Conservation (phyloP, 2,113 vertebrate species). For the Epinephelus cyanopodus region DNA sequence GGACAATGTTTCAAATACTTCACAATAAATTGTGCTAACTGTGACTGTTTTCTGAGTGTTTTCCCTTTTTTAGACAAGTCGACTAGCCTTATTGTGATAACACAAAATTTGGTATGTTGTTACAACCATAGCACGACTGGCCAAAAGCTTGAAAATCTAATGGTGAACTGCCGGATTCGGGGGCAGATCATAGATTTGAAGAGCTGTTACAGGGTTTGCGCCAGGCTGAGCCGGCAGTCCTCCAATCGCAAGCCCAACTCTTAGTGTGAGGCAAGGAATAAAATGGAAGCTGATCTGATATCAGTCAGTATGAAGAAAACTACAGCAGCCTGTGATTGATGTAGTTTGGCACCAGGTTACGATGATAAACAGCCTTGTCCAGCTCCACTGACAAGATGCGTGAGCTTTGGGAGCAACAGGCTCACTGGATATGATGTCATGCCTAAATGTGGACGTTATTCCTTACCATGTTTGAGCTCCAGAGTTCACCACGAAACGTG, state of each 20-base stretch:
- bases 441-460: slow-evolving; percentile 70
- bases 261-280: not conserved
- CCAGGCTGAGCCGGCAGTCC: not conserved
- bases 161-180: not conserved
- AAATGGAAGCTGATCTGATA: slow-evolving; percentile 30
- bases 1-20: no score
- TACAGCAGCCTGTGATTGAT: not conserved
- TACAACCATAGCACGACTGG: not conserved
- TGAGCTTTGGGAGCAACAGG: not conserved
- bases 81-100: no score
- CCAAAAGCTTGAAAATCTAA: not conserved
- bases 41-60: no score
- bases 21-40: no score
- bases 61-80: no score
- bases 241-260: slow-evolving; percentile 13
- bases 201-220: not conserved
- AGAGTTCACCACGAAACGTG: slow-evolving; percentile 46
- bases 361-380: slow-evolving; percentile 3
- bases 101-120: no score
- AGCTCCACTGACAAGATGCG: slow-evolving; percentile 4
- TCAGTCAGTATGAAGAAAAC: slow-evolving; percentile 9
- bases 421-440: slow-evolving; percentile 49
- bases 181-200: not conserved
- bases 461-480: slow-evolving; percentile 69
- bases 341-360: not conserved